Percentiles rank a stretch among this genome's conserved stretches.
phyloP scores from a whole-genome alignment of 2,888 invertebrate species.

The Melinaea menophilus region DNA sequence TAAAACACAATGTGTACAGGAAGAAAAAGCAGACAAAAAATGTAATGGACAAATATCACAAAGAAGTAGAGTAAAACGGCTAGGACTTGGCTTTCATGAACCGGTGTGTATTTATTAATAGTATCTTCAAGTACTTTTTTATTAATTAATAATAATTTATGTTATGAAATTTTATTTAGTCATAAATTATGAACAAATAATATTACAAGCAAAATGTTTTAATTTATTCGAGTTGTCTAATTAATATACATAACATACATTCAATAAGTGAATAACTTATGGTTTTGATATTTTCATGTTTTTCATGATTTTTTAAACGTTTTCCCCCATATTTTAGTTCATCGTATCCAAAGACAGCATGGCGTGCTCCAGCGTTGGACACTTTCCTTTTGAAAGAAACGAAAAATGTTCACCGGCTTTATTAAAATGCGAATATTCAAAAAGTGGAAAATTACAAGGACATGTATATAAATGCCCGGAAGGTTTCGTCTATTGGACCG shows the following conservation, averaged over 20 bases:
- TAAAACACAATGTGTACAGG: conserved; percentile 84
- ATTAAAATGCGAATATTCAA: conserved; percentile 81
- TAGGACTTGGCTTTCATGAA: conserved; percentile 71
- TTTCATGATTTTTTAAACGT: no score
- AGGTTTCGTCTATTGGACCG: conserved; percentile 86
- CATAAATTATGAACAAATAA: no score
- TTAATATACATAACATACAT: no score
- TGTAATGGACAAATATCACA: conserved; percentile 78
- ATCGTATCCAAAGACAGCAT: conserved; percentile 72
- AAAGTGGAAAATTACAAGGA: conserved; percentile 78
- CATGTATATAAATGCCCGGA: conserved; percentile 87
- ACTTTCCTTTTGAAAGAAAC: conserved; percentile 81
- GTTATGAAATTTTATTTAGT: not conserved
- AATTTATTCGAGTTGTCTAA: no score
- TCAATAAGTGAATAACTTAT: no score
- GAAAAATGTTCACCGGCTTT: conserved; percentile 84
- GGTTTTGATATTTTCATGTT: no score
- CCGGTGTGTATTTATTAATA: conserved; percentile 62
- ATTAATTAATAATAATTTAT: not conserved
- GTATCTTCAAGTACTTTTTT: not conserved
- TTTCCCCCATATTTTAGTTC: conserved; percentile 75
- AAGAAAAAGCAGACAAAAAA: conserved; percentile 74
- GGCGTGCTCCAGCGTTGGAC: conserved; percentile 83
- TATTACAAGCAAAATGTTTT: no score
- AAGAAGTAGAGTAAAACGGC: conserved; percentile 73